Base-by-base conservation (phyloP, 2,113 vertebrate genomes). In the Psilopsiagon aymara region DNA sequence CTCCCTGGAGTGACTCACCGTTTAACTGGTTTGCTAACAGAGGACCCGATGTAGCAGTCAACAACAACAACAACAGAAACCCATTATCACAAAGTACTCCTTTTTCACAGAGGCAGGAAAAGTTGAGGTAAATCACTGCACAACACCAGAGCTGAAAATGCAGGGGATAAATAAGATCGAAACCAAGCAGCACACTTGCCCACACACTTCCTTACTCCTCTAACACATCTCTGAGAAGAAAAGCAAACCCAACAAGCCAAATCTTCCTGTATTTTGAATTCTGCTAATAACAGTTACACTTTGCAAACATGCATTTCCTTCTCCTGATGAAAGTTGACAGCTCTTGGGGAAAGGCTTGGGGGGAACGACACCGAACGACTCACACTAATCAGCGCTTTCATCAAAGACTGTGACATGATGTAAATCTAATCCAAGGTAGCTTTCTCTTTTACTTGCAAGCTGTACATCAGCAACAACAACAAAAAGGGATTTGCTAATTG, bases 21-120 rank as follows among this genome's bases (percentile, higher is more conserved):
- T 81, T 89, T 91, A 49, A 86, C 92, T 78, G 62, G 92, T 90
- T 95, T 94, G 79, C 95, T 86, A 95, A 94, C 92, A 95, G 76
- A 78, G 81, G 51, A 46, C 92, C 64, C 9, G 6, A 46, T 55
- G 55, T 67, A 95, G 52, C 93, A 75, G 73, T 92, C 81, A 90
- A 93, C 82, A 95, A 82, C 75, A 88, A 43, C 89, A 92, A 43
- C 86, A 94, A 62, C 85, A 81, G 69, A 75, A 90, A 47, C 43
- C 82, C 84, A 92, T 88, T 90, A 83, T 78, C 69, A 75, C 77
- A 33, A 79, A 67, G 60, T 9, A 41, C 89, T 95, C 94, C 80
- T 93, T 95, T 92, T 88, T 89, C 88, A 91, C 90, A 77, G 77
- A 64, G 88, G 46, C 90, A 93, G 93, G 55, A 95, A 81, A 92